Percentiles rank a stretch among this genome's conserved stretches.
Conservation (phyloP, 2,113 vertebrate genomes). For the Monopterus albus region DNA sequence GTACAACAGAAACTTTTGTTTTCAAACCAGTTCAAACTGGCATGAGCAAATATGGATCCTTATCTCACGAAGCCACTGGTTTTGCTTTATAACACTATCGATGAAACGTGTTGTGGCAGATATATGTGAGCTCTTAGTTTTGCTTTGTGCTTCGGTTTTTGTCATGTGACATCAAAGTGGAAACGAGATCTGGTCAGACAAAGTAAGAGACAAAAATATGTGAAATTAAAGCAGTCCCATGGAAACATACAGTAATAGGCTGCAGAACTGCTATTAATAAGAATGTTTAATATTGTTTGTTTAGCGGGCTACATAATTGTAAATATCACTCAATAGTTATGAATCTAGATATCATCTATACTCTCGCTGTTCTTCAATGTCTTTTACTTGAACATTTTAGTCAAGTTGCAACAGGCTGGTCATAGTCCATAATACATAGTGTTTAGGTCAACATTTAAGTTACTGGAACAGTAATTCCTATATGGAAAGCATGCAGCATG, state of each 20-base stretch:
- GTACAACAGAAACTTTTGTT: slow-evolving; percentile 53
- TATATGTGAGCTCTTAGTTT: not conserved
- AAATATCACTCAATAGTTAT: too few relatives aligned
- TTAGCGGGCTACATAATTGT: too few relatives aligned
- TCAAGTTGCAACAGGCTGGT: not conserved
- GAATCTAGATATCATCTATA: not conserved
- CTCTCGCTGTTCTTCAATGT: not conserved
- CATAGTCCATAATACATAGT: not conserved
- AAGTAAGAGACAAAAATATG: not conserved
- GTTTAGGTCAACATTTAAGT: slow-evolving; percentile 19
- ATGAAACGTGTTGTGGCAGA: not conserved
- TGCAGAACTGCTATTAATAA: not conserved
- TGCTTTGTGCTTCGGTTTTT: not conserved
- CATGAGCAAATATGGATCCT: slow-evolving; percentile 1
- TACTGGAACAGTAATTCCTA: slow-evolving; percentile 24
- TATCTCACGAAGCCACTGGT: not conserved
- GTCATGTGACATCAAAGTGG: not conserved
- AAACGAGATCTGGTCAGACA: not conserved
- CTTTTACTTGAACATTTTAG: not conserved
- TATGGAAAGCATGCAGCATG: slow-evolving; percentile 19
- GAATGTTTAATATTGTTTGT: not conserved
- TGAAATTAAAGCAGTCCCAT: too few relatives aligned
- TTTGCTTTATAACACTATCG: not conserved
- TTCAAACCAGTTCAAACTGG: slow-evolving; percentile 33
- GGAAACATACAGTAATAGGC: too few relatives aligned